phyloP scores from a whole-genome alignment of 2,113 vertebrate species.

The Anolis sagrei region DNA sequence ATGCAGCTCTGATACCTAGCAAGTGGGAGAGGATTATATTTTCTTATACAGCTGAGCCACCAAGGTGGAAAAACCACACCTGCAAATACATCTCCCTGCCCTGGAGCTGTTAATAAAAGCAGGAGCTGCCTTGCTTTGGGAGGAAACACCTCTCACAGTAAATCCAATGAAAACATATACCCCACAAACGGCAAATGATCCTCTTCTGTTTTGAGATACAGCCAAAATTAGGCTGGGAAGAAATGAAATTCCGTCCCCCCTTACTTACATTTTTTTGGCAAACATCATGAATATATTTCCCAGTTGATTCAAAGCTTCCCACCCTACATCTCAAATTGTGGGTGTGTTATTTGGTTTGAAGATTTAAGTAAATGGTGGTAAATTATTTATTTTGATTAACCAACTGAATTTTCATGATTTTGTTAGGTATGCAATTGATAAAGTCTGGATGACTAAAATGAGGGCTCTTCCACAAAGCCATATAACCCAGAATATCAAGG shows the following conservation, averaged over 20 bases:
- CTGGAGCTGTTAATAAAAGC: constrained; percentile 19
- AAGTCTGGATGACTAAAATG: too few relatives aligned
- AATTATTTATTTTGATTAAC: neutral
- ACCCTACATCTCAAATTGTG: neutral
- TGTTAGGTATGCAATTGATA: neutral
- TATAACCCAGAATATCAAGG: too few relatives aligned
- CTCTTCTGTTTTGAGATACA: neutral
- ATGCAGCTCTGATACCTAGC: neutral
- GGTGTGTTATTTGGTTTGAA: neutral
- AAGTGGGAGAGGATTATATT: neutral
- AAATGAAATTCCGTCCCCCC: neutral
- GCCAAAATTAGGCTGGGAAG: neutral
- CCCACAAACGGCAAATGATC: constrained; percentile 2
- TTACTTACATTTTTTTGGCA: neutral
- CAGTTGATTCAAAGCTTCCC: neutral
- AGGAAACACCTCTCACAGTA: neutral
- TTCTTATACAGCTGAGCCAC: neutral
- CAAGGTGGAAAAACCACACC: neutral
- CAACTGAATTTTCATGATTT: neutral
- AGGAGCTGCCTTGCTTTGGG: neutral
- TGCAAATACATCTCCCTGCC: neutral
- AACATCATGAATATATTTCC: neutral
- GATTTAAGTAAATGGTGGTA: too few relatives aligned
- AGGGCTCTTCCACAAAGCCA: too few relatives aligned
- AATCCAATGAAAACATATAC: constrained; percentile 14